These are phyloP conservation scores for Pygoscelis adeliae DNA, from an alignment of 2,113 vertebrate species.

Conservation along the genomic window DNA sequence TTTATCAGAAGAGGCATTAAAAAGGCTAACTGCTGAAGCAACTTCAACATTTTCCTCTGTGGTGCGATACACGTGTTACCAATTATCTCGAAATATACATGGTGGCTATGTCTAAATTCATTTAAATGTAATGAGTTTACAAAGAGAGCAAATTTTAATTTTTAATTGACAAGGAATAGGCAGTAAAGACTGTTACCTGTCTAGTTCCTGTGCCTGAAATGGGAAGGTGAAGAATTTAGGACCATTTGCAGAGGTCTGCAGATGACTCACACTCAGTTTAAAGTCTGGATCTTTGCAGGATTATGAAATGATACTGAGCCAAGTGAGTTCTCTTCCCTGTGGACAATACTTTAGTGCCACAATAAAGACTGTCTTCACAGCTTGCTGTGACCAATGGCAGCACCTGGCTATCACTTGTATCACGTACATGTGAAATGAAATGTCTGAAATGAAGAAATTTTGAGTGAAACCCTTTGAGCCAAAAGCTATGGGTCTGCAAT, in stretches of 20 bases:
- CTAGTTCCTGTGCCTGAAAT: not conserved
- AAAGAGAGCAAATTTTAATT: not conserved
- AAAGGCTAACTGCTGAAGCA: not conserved
- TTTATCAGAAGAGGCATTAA: not conserved
- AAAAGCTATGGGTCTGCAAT: not conserved
- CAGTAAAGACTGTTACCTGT: not conserved
- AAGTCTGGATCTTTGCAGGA: not conserved
- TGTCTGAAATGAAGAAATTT: not conserved
- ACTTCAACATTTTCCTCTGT: not conserved
- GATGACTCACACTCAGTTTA: too few relatives aligned
- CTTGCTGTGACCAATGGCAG: not conserved
- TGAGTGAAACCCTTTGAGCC: not conserved
- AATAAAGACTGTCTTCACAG: not conserved
- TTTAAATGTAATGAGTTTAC: not conserved
- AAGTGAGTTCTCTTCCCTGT: not conserved
- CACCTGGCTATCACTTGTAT: not conserved
- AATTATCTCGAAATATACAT: not conserved
- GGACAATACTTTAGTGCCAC: fast-evolving
- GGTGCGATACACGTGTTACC: not conserved
- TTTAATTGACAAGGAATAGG: not conserved
- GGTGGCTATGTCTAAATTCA: not conserved
- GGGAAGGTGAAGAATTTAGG: not conserved
- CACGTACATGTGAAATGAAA: not conserved
- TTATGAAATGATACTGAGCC: not conserved
- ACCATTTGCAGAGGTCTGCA: not conserved